Evolutionary conservation across 1,140 invertebrate species (phyloP), one percentile per base, ranked within the genome.

Genomic region (Temnothorax longispinosus): DNA sequence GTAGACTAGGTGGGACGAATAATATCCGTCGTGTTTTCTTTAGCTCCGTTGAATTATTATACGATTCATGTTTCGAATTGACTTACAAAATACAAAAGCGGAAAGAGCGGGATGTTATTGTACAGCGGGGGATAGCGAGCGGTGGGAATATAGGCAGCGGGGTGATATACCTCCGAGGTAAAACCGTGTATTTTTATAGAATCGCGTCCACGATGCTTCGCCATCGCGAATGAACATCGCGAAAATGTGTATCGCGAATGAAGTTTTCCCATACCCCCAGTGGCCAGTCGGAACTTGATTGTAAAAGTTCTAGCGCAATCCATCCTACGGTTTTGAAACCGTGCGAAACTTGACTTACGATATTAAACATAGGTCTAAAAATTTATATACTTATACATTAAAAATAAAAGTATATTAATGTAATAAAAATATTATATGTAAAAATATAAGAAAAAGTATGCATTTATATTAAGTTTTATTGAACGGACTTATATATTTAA

Each of bases 11-110:
- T 93, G 90, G 92, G 90, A 93, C 93, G 93, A 94, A 94, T 95
- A 94, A 95, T 95, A 95, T 95, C 91, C 87, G 88, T 89, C 91
- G 93, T 95, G 94, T 95, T 95, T 95, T 95, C 93, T 92, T 95
- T 94, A 94, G 93, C 92, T 93, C 87, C 88, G 91, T 91, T 94
- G 94, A 95, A 95, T 95, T 95, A 95, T 95, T 95, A 94, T 95
- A 95, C 93, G 94, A 95, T 95, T 95, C 94, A 95, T 95, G 95
- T 95, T 95, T 95, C 93, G 93, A 93, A 95, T 95, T 95, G 95
- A 95, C 94, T 95, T 92, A 95, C 95, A 95, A 95, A 95, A 94
- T 93, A 95, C 93, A 95, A 95, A 94, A 95, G 92, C 93, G 94
- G 93, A 94, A 94, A 91, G 91, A 93, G 93, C 94, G 93, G 93